Conservation (phyloP, 2,797 vertebrate genomes). For the Urocyon cinereoargenteus region DNA sequence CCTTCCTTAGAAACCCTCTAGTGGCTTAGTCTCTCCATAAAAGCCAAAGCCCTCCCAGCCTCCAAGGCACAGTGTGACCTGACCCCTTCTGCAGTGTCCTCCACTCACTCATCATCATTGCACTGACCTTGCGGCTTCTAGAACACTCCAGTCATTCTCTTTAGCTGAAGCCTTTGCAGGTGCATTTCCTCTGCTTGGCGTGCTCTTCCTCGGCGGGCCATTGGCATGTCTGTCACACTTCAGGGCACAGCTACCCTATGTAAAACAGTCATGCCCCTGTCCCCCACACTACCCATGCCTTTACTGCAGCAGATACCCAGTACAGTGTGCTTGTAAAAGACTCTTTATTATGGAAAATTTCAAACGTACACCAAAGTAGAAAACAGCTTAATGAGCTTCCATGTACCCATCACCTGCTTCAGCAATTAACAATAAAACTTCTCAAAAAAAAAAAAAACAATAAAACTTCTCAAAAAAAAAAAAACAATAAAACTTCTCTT, state of each 20-base stretch:
- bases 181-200: background rate
- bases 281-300: background rate
- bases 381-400: background rate
- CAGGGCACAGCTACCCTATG: background rate
- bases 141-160: background rate
- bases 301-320: background rate
- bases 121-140: background rate
- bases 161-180: background rate
- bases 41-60: background rate
- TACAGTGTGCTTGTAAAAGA: background rate
- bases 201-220: background rate
- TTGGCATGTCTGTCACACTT: background rate
- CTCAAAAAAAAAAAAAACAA: too few species aligned
- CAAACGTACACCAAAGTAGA: background rate
- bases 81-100: too few species aligned
- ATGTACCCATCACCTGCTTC: background rate
- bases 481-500: background rate
- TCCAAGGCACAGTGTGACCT: fast-evolving
- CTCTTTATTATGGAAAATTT: background rate
- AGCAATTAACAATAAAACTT: background rate
- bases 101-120: fast-evolving
- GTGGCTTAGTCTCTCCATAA: too few species aligned
- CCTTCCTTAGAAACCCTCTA: too few species aligned
- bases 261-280: background rate
- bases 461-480: too few species aligned